Conservation (phyloP, 2,797 vertebrate genomes). For the Ctenochaetus hawaiiensis region DNA sequence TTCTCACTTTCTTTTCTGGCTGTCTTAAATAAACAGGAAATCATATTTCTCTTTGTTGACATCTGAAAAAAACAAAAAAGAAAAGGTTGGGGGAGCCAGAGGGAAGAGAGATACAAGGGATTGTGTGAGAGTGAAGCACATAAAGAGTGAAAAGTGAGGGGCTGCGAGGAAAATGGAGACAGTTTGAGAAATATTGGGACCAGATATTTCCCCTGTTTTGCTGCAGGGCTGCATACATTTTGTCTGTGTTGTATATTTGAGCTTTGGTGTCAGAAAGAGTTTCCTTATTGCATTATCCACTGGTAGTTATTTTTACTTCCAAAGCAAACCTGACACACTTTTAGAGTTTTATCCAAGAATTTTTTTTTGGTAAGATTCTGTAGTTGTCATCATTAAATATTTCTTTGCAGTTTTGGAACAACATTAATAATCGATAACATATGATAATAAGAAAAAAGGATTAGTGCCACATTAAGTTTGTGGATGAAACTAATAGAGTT, state of each 20-base stretch:
- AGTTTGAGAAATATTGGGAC: constrained; percentile 52
- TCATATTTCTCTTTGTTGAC: constrained; percentile 64
- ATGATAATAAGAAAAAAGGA: constrained; percentile 14
- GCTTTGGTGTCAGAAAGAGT: constrained; percentile 41
- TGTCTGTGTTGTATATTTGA: constrained; percentile 47
- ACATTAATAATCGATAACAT: constrained; percentile 32
- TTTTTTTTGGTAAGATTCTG: not conserved
- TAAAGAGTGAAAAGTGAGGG: constrained; percentile 47
- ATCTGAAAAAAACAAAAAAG: constrained; percentile 16
- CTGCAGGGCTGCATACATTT: constrained; percentile 55
- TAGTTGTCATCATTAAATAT: constrained; percentile 10
- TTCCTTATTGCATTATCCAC: constrained; percentile 23
- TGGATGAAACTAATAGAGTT: constrained; percentile 3
- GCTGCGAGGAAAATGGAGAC: constrained; percentile 26
- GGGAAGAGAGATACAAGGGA: constrained; percentile 21
- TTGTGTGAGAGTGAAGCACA: constrained; percentile 54
- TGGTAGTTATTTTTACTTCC: constrained; percentile 6
- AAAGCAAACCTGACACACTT: constrained; percentile 23
- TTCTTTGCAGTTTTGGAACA: constrained; percentile 1
- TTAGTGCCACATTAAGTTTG: constrained; percentile 29
- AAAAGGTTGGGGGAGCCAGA: constrained; percentile 28
- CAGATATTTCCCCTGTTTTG: constrained; percentile 52
- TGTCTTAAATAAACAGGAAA: constrained; percentile 72
- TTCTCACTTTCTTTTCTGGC: constrained; percentile 59
- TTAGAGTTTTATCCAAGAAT: constrained; percentile 2